Evolutionary conservation across 1,140 invertebrate genomes (phyloP), one percentile per base, ranked within the genome.

Genomic region (Mactra quadrangularis): DNA sequence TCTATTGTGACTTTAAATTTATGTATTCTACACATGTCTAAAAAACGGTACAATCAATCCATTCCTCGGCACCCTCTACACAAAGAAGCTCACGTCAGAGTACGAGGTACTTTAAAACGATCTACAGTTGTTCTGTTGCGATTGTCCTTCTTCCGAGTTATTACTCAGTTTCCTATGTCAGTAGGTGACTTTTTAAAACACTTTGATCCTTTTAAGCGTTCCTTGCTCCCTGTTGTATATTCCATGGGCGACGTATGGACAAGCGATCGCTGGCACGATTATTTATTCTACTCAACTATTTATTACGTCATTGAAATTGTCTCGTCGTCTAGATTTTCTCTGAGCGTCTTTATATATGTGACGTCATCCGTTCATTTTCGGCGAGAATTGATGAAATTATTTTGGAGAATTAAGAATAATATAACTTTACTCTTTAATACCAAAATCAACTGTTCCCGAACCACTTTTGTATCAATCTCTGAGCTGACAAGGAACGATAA

Each of bases 61-160:
- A 25, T 79, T 71, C n/a, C n/a, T n/a, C n/a, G n/a, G n/a, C n/a
- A n/a, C n/a, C n/a, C n/a, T n/a, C n/a, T n/a, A n/a, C n/a, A n/a
- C n/a, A 66, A 57, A 55, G 22, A 68, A 27, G n/a, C 68, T 13
- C 81, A 27, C 29, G 55, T 35, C 45, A 77, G 35, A 29, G 27
- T 64, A 0, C 33, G 25, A 45, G 31, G 25, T 27, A 29, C 74
- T 74, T 15, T 85, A 72, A 47, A 50, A 55, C n/a, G 79, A 1
- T 87, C 87, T 9, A 88, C 87, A 9, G 57, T 86, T n/a, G 87
- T 86, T 25, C 53, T 89, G 13, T 35, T 88, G 66, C 82, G 83
- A 76, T 82, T 89, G n/a, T 86, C 87, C 0, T 90, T 91, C 82
- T 91, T 89, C 71, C 60, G 89, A 4, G 89, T 91, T 55, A 77